A percentile compares a stretch with the other conserved stretches of the same genome.
phyloP scores from a whole-genome alignment of 2,797 vertebrate genomes.

The Leuciscus waleckii region DNA sequence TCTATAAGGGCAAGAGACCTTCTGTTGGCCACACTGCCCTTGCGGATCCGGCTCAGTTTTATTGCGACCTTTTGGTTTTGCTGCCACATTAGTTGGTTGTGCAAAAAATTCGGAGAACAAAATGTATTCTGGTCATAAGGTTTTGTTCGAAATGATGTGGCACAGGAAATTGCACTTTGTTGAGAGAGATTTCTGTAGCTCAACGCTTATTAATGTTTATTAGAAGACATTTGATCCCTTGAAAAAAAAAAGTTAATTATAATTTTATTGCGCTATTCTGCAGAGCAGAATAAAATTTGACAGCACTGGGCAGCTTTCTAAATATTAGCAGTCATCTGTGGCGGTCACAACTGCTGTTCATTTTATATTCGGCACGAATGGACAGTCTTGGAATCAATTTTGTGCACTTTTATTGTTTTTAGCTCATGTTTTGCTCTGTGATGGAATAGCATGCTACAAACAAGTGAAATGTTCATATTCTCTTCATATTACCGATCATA shows the following conservation, averaged over 20 bases:
- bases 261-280: constrained; percentile 45
- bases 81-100: neutral
- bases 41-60: neutral
- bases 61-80: constrained; percentile 11
- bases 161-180: constrained; percentile 49
- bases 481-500: constrained; percentile 58
- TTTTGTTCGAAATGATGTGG: constrained; percentile 30
- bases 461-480: constrained; percentile 60
- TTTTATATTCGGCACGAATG: constrained; percentile 51
- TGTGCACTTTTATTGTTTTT: constrained; percentile 69
- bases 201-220: constrained; percentile 34
- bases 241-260: constrained; percentile 17
- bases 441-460: constrained; percentile 66
- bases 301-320: constrained; percentile 60
- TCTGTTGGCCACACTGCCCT: constrained; percentile 16
- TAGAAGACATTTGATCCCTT: constrained; percentile 39
- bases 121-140: neutral
- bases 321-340: constrained; percentile 59
- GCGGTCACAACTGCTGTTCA: constrained; percentile 36
- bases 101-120: constrained; percentile 12
- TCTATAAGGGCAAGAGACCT: constrained; percentile 25
- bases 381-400: constrained; percentile 67
- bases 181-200: constrained; percentile 32
- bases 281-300: constrained; percentile 59
- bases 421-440: constrained; percentile 63